phyloP scores from a whole-genome alignment of 2,113 vertebrate species.

The Toxotes jaculatrix region DNA sequence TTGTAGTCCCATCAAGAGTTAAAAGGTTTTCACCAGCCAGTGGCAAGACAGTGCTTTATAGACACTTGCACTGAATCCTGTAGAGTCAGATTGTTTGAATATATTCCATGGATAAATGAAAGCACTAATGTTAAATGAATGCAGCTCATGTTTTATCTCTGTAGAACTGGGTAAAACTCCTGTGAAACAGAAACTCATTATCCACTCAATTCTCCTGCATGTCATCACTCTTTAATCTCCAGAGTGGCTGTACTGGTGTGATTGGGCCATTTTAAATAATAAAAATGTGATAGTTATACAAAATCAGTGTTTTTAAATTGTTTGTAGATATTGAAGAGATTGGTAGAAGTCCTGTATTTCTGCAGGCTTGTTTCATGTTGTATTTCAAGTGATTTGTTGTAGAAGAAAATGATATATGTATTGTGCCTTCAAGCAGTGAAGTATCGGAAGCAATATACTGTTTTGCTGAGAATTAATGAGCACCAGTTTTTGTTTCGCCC shows the following conservation, averaged over 20 bases:
- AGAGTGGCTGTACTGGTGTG: slow-evolving; percentile 12
- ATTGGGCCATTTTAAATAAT: slow-evolving; percentile 13
- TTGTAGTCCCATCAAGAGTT: background rate
- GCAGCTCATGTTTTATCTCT: background rate
- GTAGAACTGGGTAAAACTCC: background rate
- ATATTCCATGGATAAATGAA: background rate
- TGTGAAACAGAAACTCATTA: slow-evolving; percentile 10
- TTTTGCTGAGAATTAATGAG: slow-evolving; percentile 28
- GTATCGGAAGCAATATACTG: slow-evolving; percentile 15
- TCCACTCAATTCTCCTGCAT: background rate
- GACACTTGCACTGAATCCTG: background rate
- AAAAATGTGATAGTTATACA: background rate
- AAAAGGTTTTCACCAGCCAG: background rate
- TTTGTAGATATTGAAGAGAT: background rate
- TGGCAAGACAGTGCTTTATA: background rate
- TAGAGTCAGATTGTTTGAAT: background rate
- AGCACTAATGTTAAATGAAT: background rate
- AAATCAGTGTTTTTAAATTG: background rate
- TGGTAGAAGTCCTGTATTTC: background rate
- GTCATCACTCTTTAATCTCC: background rate
- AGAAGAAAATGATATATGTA: background rate
- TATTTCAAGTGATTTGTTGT: background rate
- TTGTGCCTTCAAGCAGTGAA: slow-evolving; percentile 17
- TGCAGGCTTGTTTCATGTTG: too few relatives aligned
- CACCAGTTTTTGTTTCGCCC: slow-evolving; percentile 40